Percentiles rank a stretch among this genome's conserved stretches.
Conservation (phyloP, 2,888 invertebrate genomes). For the Hydriomena furcata region DNA sequence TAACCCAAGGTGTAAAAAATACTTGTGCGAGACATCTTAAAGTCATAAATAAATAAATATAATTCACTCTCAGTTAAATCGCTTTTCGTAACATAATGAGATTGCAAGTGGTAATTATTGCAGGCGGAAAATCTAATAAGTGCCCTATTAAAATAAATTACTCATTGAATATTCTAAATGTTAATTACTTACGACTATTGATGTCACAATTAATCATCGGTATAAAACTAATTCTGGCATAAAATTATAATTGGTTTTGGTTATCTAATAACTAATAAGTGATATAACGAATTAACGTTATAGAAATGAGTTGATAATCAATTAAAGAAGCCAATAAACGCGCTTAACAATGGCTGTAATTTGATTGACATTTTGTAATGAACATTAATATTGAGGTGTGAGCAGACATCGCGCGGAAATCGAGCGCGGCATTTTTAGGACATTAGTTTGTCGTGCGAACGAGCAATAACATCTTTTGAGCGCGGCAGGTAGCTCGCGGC, state of each 20-base stretch:
- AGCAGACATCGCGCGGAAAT: too few relatives aligned
- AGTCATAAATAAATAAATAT: background rate
- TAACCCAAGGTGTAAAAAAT: too few relatives aligned
- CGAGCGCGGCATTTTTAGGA: too few relatives aligned
- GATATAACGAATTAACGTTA: conserved; percentile 29
- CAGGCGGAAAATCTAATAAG: conserved; percentile 23
- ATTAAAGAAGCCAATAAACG: conserved; percentile 10
- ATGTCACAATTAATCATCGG: conserved; percentile 36
- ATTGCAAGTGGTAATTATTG: conserved; percentile 4
- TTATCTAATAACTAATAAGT: conserved; percentile 35
- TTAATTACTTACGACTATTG: conserved; percentile 22
- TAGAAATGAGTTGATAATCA: conserved; percentile 13
- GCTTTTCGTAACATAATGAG: conserved; percentile 14
- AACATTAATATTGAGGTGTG: too few relatives aligned
- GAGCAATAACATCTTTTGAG: too few relatives aligned
- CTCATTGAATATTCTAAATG: conserved; percentile 20
- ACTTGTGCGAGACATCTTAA: too few relatives aligned
- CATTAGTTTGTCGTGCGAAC: too few relatives aligned
- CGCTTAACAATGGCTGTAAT: conserved; percentile 3
- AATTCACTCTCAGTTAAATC: background rate
- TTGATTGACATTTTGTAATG: conserved; percentile 5
- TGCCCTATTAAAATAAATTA: conserved; percentile 16
- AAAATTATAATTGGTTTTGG: conserved; percentile 29
- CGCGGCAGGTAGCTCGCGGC: too few relatives aligned
- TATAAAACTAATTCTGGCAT: conserved; percentile 31